Percentiles rank a stretch among this genome's conserved stretches.
Evolutionary conservation across 2,888 invertebrate species (phyloP).

Genomic region (Epinotia bilunana): DNA sequence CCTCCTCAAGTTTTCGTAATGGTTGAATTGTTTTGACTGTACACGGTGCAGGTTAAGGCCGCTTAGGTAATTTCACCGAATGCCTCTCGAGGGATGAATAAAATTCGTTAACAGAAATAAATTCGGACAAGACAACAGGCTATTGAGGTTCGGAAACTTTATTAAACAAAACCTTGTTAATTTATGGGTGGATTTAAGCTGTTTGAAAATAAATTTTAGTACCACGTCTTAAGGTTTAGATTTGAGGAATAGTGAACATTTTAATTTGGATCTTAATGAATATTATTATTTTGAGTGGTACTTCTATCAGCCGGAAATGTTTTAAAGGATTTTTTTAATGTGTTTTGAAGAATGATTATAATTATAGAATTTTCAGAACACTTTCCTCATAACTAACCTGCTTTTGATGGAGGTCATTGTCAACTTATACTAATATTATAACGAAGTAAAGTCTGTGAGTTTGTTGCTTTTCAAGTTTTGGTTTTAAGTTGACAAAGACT

Average conservation of each 20-base stretch:
- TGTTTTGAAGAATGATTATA: neutral
- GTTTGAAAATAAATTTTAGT: neutral
- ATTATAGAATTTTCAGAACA: neutral
- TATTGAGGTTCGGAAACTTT: conserved; percentile 42
- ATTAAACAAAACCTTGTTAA: conserved; percentile 27
- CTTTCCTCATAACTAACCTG: neutral
- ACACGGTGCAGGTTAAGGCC: conserved; percentile 50
- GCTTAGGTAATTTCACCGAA: conserved; percentile 47
- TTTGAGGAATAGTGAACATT: neutral
- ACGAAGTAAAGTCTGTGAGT: too few relatives aligned
- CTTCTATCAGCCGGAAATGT: conserved; percentile 6
- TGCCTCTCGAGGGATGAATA: conserved; percentile 49
- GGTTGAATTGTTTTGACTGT: conserved; percentile 52
- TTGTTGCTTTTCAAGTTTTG: too few relatives aligned
- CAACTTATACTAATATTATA: too few relatives aligned
- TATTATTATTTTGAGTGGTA: conserved; percentile 27
- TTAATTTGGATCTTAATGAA: conserved; percentile 22
- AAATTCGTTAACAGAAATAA: conserved; percentile 46
- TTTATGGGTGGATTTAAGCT: neutral
- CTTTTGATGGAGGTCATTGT: neutral
- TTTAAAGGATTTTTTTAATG: neutral
- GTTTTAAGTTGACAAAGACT: too few relatives aligned
- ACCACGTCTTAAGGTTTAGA: neutral
- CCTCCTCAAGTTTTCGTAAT: conserved; percentile 53
- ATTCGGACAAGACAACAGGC: conserved; percentile 30